These are phyloP conservation scores for Percopsis omiscomaycus DNA, from an alignment of 2,797 vertebrate species.

Conservation along the genomic window DNA sequence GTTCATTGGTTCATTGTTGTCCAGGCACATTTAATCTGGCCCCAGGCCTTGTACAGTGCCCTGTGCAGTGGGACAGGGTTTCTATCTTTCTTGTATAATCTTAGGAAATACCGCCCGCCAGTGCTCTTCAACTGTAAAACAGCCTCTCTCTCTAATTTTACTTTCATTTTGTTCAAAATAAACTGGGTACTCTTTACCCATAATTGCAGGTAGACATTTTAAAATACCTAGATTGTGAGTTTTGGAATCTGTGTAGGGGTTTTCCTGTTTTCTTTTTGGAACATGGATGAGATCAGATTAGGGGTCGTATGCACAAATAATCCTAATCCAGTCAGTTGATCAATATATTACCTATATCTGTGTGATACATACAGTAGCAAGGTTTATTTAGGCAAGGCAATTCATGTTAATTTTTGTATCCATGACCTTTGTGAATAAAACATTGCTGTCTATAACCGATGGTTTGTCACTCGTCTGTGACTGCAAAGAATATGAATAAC, in stretches of 20 bases:
- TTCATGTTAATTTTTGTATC: too few relatives aligned
- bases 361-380: too few relatives aligned
- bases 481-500: too few relatives aligned
- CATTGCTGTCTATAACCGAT: too few relatives aligned
- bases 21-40: constrained; percentile 58
- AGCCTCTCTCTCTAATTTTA: constrained; percentile 15
- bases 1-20: constrained; percentile 37
- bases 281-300: too few relatives aligned
- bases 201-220: constrained; percentile 29
- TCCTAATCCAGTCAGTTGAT: too few relatives aligned
- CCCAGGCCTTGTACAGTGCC: constrained; percentile 41
- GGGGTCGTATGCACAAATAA: too few relatives aligned
- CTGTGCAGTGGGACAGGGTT: constrained; percentile 46
- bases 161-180: constrained; percentile 26
- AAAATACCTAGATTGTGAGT: constrained; percentile 34
- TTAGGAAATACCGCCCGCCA: constrained; percentile 43
- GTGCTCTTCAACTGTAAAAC: constrained; percentile 36
- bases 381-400: too few relatives aligned
- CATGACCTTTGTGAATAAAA: too few relatives aligned
- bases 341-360: too few relatives aligned
- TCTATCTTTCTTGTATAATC: constrained; percentile 41
- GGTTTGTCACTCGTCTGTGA: too few relatives aligned
- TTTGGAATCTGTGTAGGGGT: constrained; percentile 17
- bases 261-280: not conserved
- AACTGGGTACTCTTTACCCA: constrained; percentile 18